phyloP scores from a whole-genome alignment of 2,113 vertebrate genomes.

The Neogobius melanostomus region DNA sequence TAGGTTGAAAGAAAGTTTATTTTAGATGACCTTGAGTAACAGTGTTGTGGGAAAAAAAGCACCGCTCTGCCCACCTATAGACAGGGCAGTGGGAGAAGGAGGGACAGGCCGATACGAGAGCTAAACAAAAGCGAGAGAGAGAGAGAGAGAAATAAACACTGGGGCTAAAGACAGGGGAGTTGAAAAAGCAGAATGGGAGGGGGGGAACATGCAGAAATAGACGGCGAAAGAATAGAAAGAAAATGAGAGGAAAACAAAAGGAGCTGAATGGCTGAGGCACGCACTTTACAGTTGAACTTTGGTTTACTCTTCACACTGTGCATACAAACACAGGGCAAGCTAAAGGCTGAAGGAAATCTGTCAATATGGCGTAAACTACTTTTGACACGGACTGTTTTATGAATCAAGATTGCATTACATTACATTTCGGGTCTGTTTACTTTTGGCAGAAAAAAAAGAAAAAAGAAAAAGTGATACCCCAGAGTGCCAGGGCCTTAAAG shows the following conservation, averaged over 20 bases:
- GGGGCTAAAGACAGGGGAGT: constrained; percentile 26
- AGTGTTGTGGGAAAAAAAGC: background rate
- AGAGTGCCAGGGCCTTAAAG: too few species aligned
- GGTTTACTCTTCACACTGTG: constrained; percentile 1
- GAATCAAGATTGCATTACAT: background rate
- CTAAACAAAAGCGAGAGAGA: constrained; percentile 48
- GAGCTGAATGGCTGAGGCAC: constrained; percentile 2
- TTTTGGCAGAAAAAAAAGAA: background rate
- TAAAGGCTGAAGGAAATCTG: background rate
- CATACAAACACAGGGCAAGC: background rate
- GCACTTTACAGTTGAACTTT: background rate
- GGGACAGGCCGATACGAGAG: constrained; percentile 33
- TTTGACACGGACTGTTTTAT: background rate
- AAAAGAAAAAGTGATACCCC: too few species aligned
- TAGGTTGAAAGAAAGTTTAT: too few species aligned
- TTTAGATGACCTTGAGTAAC: background rate
- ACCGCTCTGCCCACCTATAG: background rate
- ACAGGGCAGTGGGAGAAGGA: constrained; percentile 12
- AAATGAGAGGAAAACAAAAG: background rate
- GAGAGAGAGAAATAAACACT: constrained; percentile 50
- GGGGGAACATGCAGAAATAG: constrained; percentile 45
- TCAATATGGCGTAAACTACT: background rate
- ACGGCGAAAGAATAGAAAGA: constrained; percentile 6
- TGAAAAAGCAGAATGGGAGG: constrained; percentile 27
- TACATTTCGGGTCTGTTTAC: background rate